Base-by-base conservation (phyloP, 2,113 vertebrate genomes). In the Anguilla rostrata region DNA sequence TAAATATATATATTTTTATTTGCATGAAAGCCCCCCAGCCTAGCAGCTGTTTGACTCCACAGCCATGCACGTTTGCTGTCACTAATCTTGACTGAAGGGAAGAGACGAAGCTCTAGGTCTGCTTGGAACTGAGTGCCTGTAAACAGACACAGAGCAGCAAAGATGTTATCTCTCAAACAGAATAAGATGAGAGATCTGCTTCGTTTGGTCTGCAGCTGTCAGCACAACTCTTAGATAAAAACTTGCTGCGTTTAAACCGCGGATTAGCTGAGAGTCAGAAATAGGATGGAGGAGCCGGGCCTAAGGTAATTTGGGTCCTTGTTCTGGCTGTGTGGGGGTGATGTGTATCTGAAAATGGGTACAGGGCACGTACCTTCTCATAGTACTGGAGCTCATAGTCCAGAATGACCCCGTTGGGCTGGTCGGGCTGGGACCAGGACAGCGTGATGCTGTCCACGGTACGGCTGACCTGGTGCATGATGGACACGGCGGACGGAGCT, bases 401-500 rank as follows among this genome's bases (percentile, higher is more conserved):
- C 93, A 99, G 94, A 92, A 99, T 99, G 93, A 99, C 96, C 4
- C 98, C 98, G 0, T 99, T 99, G 83, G 98, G 98, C 91, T 99
- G 98, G 94, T 99, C 98, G 0, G 98, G 98, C 90, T 99, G 98
- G 79, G 98, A 99, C 98, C 98, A 99, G 0, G 98, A 98, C 26
- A 99, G 95, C 43, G 98, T 99, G 91, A 99, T 98, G 95, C 97
- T 98, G 94, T 99, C 97, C 94, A 99, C 96, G 0, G 97, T 97
- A 41, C 98, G 97, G 87, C 97, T 99, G 90, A 98, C 98, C 92
- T 99, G 98, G 89, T 99, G 98, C 96, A 99, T 99, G 90, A 99
- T 99, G 87, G 98, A 99, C 49, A 99, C 97, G 0, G 97, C 95
- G 0, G 98, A 99, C 0, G 98, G 98, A 88, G 98, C 98, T 99